Percentiles rank a stretch among this genome's conserved stretches.
Evolutionary conservation across 2,888 invertebrate genomes (phyloP).

Genomic region (Automeris io): DNA sequence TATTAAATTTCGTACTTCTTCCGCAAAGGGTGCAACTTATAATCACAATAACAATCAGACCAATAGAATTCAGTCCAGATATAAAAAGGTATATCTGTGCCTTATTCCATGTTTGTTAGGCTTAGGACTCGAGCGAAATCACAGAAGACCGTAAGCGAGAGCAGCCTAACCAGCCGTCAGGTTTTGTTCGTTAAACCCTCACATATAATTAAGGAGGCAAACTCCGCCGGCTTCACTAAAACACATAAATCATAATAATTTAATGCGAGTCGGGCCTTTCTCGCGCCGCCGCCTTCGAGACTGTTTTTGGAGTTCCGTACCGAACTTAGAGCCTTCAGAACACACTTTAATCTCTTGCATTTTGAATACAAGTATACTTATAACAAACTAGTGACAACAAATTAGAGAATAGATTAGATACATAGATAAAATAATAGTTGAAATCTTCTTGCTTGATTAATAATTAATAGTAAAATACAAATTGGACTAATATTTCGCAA

Average conservation of each 20-base stretch:
- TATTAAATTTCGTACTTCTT: too few relatives aligned
- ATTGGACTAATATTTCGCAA: too few relatives aligned
- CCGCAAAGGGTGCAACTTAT: too few relatives aligned
- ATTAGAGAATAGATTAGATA: too few relatives aligned
- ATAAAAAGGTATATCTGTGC: neutral
- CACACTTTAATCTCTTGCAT: neutral
- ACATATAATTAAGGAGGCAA: conserved; percentile 67
- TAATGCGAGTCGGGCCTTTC: conserved; percentile 59
- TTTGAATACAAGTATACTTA: neutral
- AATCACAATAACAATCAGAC: too few relatives aligned
- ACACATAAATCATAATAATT: conserved; percentile 76
- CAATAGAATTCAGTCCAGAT: too few relatives aligned
- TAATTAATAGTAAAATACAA: too few relatives aligned
- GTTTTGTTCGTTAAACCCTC: conserved; percentile 62
- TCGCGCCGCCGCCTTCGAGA: conserved; percentile 36
- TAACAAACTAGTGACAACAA: too few relatives aligned
- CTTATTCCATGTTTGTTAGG: neutral
- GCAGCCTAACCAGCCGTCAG: conserved; percentile 33
- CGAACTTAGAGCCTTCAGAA: too few relatives aligned
- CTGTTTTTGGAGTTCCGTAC: conserved; percentile 22
- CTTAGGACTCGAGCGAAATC: conserved; percentile 2
- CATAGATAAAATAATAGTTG: too few relatives aligned
- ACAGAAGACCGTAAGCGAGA: conserved; percentile 19
- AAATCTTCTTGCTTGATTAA: too few relatives aligned
- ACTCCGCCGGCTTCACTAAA: conserved; percentile 48